Evolutionary conservation across 2,113 vertebrate genomes (phyloP), one percentile per base, ranked within the genome.

Genomic region (Gasterosteus nipponicus): DNA sequence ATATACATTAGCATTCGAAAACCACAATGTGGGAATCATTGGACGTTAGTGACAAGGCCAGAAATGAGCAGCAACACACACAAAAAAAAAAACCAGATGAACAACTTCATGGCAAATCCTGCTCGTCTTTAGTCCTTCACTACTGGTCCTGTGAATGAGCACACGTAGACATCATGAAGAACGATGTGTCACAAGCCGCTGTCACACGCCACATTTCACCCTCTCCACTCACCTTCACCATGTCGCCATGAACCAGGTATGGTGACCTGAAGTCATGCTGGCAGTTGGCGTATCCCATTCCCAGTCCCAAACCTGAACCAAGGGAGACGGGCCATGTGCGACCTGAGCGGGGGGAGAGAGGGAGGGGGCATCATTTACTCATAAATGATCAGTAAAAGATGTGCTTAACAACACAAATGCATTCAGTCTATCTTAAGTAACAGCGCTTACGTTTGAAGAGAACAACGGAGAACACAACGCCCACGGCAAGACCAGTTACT

Each of bases 211-310:
- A 51, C 18, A 47, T 53, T 56, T 81, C 5, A 51, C 14, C 16
- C 12, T 7, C 42, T 22, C 16, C 4, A 1, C 89, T 89, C 90
- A 98, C 96, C 93, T 98, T 97, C 75, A 97, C 95, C 87, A 93
- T 93, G 85, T 91, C 95, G 65, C 96, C 95, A 51, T 96, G 96
- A 74, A 98, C 94, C 85, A 97, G 95, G 84, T 96, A 95, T 0
- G 95, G 96, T 74, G 95, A 93, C 86, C 92, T 95, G 84, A 97
- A 96, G 90, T 97, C 96, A n/a, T 96, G 95, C 69, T 97, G 96
- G 89, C 97, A 98, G 92, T 98, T 97, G 87, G 95, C 94, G 87
- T 95, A 97, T 64, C 95, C 96, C 96, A 97, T 97, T 69, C 96
- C 96, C 75, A 98, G 67, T 22, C 97, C 96, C 92, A 95, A 89